Evolutionary conservation across 2,113 vertebrate genomes (phyloP).

Genomic region (Mellivora capensis): DNA sequence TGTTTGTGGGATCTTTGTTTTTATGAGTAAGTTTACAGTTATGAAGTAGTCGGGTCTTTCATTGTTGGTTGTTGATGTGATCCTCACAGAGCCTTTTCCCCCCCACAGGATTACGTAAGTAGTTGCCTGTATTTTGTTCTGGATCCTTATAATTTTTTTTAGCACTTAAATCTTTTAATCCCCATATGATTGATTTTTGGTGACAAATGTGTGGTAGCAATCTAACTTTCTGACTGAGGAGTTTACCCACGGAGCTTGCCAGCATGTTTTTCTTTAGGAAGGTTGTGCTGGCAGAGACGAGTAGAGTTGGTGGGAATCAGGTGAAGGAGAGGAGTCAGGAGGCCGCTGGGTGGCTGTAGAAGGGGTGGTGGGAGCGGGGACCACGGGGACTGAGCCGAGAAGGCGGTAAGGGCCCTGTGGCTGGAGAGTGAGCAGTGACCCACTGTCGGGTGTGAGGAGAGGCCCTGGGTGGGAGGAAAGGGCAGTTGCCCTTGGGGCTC

Average conservation of each 20-base stretch:
- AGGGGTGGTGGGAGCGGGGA: accelerated
- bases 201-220: too few relatives aligned
- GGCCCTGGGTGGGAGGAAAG: too few relatives aligned
- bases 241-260: neutral
- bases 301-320: too few relatives aligned
- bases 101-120: too few relatives aligned
- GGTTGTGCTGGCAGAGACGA: neutral
- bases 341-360: accelerated
- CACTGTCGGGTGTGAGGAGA: neutral
- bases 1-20: neutral
- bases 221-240: neutral
- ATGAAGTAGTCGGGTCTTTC: neutral
- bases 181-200: neutral
- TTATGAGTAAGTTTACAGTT: neutral
- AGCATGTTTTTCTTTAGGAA: neutral
- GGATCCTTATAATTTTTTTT: neutral
- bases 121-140: neutral
- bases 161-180: neutral
- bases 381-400: accelerated
- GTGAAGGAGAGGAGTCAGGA: neutral
- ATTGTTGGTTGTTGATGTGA: neutral
- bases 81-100: neutral
- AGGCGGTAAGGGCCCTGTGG: accelerated
- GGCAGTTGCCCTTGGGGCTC: neutral
- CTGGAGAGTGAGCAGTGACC: neutral